Evolutionary conservation across 1,140 invertebrate species (phyloP), one percentile per base, ranked within the genome.

Genomic region (Drosophila truncata): DNA sequence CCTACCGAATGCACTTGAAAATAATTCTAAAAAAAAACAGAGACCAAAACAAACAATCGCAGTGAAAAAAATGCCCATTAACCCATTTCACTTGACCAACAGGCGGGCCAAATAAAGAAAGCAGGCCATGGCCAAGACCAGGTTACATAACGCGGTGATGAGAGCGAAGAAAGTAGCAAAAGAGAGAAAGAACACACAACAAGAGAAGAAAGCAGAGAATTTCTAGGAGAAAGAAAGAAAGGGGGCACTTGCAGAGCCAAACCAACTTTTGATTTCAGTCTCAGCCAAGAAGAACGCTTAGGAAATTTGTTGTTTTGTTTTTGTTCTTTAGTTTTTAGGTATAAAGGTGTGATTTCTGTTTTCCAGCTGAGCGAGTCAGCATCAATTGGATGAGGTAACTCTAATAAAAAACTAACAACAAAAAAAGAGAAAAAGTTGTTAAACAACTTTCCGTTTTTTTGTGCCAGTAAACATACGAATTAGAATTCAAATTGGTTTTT

Each of bases 221-320:
- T 33, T 9, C 41, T 29, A 27, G 29, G 39, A 27, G 35, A 20
- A 29, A 50, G 29, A 35, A 23, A 35, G 49, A 52, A 25, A 20
- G 61, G 31, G 23, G 37, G 73, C 62, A 59, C 54, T 73, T 80
- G 11, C 33, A 62, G 57, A 52, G 58, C 16, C 44, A 49, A 50
- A n/a, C 9, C 57, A 63, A 87, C 84, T 87, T 87, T 87, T 87
- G 83, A 88, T 87, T 87, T 87, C 84, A 87, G 62, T 72, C 59
- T 80, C 84, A 87, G 57, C 58, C 62, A 60, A 78, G 72, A 64
- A 44, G 72, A 75, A 44, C 52, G 50, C 49, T 18, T 46, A 27
- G 23, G 25, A 61, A 47, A 76, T 33, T 76, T 46, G n/a, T 41
- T 23, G 27, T 29, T 8, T 8, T 29, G 0, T 27, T 49, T 55